A percentile compares a stretch with the other conserved stretches of the same genome.
phyloP scores from a whole-genome alignment of 2,797 vertebrate species.

The Xenentodon cancila region DNA sequence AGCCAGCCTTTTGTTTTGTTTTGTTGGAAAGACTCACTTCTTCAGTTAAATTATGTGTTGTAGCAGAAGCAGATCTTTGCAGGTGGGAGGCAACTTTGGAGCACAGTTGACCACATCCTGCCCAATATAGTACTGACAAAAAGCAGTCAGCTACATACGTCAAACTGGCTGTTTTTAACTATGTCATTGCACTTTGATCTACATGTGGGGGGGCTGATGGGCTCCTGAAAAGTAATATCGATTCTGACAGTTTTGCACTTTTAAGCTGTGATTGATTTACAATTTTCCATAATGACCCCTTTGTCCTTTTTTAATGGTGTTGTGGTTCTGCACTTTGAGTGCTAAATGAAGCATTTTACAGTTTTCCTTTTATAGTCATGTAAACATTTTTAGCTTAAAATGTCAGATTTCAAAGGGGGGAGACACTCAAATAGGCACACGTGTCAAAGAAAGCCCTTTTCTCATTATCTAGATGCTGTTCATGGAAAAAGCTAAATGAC shows the following conservation, averaged over 20 bases:
- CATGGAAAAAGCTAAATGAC: slow-evolving; percentile 40
- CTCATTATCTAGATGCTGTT: slow-evolving; percentile 18
- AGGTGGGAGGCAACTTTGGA: slow-evolving; percentile 64
- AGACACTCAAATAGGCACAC: too few species aligned
- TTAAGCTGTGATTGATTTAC: not conserved
- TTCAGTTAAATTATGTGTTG: slow-evolving; percentile 23
- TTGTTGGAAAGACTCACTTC: slow-evolving; percentile 10
- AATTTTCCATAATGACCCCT: not conserved
- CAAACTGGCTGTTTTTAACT: slow-evolving; percentile 39
- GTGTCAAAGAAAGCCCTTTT: too few species aligned
- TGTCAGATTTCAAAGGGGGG: not conserved
- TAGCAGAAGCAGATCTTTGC: slow-evolving; percentile 45
- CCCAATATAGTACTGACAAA: slow-evolving; percentile 42
- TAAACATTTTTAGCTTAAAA: not conserved
- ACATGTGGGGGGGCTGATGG: not conserved
- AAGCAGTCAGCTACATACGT: not conserved
- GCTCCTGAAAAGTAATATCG: not conserved
- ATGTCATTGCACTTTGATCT: slow-evolving; percentile 32
- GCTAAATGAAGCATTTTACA: not conserved
- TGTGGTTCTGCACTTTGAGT: not conserved
- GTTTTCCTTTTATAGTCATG: too few species aligned
- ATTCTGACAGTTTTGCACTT: not conserved
- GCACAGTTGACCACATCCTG: slow-evolving; percentile 70
- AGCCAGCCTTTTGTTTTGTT: not conserved
- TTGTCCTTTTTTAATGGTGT: too few species aligned